These are phyloP conservation scores for Hemitrygon akajei DNA, from an alignment of 2,797 vertebrate genomes.

Conservation along the genomic window DNA sequence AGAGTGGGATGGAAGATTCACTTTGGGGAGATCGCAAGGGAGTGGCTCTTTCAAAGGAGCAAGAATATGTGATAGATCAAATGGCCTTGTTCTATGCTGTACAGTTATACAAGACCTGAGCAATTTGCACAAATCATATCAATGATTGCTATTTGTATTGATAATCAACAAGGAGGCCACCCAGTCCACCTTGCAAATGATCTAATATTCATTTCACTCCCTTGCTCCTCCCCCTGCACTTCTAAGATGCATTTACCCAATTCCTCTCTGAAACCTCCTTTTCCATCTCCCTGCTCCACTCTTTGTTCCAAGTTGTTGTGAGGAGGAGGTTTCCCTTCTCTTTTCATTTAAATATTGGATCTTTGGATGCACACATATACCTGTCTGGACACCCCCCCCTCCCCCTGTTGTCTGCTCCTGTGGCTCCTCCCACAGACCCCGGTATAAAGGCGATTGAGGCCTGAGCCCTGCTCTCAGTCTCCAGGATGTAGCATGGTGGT, in stretches of 20 bases:
- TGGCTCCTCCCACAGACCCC: too few species aligned
- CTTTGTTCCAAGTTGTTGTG: background rate
- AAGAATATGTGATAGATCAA: background rate
- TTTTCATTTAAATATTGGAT: background rate
- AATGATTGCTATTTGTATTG: background rate
- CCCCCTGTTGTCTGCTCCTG: too few species aligned
- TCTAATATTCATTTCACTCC: background rate
- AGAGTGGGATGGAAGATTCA: conserved; percentile 29
- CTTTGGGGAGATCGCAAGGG: background rate
- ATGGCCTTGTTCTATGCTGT: background rate
- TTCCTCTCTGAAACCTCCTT: background rate
- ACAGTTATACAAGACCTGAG: background rate
- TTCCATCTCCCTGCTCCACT: background rate
- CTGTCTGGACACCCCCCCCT: too few species aligned
- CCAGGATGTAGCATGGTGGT: too few species aligned
- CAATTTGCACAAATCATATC: background rate
- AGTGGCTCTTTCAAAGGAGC: background rate
- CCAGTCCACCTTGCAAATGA: background rate
- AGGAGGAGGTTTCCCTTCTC: background rate
- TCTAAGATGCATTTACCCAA: background rate
- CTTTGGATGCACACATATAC: background rate
- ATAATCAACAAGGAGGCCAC: background rate
- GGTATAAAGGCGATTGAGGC: too few species aligned
- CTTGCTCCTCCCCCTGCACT: background rate
- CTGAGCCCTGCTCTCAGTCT: too few species aligned